Percentiles rank a stretch among this genome's conserved stretches.
phyloP scores from a whole-genome alignment of 2,888 invertebrate genomes.

The Listrodromus nycthemerus region DNA sequence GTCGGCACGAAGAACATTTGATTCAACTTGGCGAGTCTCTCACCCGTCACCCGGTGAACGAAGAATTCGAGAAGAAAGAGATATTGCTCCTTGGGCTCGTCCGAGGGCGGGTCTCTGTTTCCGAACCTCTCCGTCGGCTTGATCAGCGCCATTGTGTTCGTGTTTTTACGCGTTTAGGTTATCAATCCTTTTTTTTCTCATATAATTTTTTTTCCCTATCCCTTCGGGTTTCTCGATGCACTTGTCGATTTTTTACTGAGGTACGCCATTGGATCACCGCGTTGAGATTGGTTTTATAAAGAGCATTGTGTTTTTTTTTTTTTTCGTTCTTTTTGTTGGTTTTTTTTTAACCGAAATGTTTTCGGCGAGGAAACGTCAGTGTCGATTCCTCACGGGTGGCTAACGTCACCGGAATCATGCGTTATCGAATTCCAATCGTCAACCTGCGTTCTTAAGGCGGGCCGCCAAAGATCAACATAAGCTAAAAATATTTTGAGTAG shows the following conservation, averaged over 20 bases:
- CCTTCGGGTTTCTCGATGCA: conserved; percentile 20
- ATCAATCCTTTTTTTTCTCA: not conserved
- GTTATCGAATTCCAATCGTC: not conserved
- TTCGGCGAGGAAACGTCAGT: conserved; percentile 5
- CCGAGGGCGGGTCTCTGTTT: conserved; percentile 40
- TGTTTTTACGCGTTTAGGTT: no score
- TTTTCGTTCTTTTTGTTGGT: not conserved
- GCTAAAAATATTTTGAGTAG: no score
- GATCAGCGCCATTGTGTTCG: conserved; percentile 41
- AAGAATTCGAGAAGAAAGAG: conserved; percentile 88
- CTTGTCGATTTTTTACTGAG: conserved; percentile 15
- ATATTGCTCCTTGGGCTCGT: conserved; percentile 73
- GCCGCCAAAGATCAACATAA: no score
- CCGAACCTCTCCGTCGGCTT: conserved; percentile 57
- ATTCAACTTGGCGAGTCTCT: conserved; percentile 78
- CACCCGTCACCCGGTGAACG: conserved; percentile 85
- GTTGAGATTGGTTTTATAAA: not conserved
- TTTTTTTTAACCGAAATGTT: conserved; percentile 17
- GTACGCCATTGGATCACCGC: not conserved
- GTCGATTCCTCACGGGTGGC: not conserved
- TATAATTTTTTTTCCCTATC: not conserved
- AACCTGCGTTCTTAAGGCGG: no score
- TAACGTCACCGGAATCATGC: not conserved
- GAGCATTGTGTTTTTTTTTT: conserved; percentile 12
- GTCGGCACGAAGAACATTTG: conserved; percentile 84